Evolutionary conservation across 35 echinoderm and acorn worm genomes (phyloP), one percentile per base, ranked within the genome.

Genomic region (Apostichopus parvimensis): DNA sequence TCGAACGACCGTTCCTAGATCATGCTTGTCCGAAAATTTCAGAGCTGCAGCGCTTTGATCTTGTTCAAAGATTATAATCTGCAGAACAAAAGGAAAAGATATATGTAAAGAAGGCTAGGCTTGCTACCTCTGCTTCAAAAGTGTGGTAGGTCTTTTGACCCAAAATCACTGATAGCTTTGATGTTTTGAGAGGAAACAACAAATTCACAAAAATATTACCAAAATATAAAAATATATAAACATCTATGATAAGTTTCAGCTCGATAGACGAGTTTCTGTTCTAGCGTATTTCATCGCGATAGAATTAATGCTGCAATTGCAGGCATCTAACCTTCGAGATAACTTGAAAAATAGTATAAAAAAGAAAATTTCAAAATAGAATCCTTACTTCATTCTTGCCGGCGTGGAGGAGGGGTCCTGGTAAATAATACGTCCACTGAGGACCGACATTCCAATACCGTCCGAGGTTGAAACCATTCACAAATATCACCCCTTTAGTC

Each of bases 61-160:
- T 54, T 92, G 95, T 64, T 98, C 97, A 94, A 98, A 98, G 18
- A 98, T 94, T 17, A 96, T 89, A 53, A 98, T 98, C 97, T 98
- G 91, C 53, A 18, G 81, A 81, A 78, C 3, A 8, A 4, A 18
- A 86, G 18, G 62, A 20, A 73, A 77, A 88, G 15, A 61, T 61
- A 61, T 61, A 61, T 61, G 1, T 12, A 61, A 61, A 61, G 7
- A 9, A 61, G 58, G 58, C 12, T 61, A 61, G 58, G 58, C 58
- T 61, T 9, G 58, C 12, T 61, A 61, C 58, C 7, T 61, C 58
- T 61, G 58, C 58, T 61, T 8, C 12, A 12, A 61, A 60, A 61
- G 58, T 61, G 58, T 61, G 58, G 12, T 61, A 61, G 58, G 58
- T 12, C 12, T 11, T 11, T 9, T 8, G 58, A 12, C 34, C 34